Conservation (phyloP, 1,140 invertebrate species). For the Microplitis demolitor region DNA sequence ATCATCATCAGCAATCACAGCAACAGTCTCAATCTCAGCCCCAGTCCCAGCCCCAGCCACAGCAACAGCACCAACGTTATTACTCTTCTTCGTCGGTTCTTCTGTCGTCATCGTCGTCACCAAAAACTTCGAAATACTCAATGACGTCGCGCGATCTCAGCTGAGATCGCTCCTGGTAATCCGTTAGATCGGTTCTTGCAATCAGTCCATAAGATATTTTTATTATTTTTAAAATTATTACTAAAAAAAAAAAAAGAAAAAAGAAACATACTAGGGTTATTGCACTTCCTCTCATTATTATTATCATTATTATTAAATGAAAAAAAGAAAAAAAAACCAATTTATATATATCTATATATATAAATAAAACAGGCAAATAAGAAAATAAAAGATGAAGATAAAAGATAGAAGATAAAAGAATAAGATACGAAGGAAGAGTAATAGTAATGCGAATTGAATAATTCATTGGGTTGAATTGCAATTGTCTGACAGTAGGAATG, state of each 20-base stretch:
- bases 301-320: not conserved
- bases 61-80: constrained; percentile 52
- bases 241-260: not conserved
- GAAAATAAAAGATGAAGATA: not conserved
- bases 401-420: not conserved
- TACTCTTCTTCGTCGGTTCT: constrained; percentile 52
- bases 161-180: constrained; percentile 32
- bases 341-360: too few relatives aligned
- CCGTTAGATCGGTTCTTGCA: too few relatives aligned
- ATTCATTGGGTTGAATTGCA: constrained; percentile 9
- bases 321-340: not conserved
- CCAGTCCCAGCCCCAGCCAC: constrained; percentile 48
- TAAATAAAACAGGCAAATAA: not conserved
- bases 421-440: not conserved
- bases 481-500: constrained; percentile 2
- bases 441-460: constrained; percentile 3
- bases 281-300: not conserved
- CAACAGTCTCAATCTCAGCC: constrained; percentile 46
- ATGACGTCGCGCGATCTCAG: constrained; percentile 44
- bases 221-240: constrained; percentile 1
- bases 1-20: constrained; percentile 32
- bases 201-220: not conserved
- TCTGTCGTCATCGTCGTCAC: constrained; percentile 36
- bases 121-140: constrained; percentile 36
- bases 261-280: constrained; percentile 5